Conservation (phyloP, 92 coral and sea anemone species). For the Porites cylindrica region DNA sequence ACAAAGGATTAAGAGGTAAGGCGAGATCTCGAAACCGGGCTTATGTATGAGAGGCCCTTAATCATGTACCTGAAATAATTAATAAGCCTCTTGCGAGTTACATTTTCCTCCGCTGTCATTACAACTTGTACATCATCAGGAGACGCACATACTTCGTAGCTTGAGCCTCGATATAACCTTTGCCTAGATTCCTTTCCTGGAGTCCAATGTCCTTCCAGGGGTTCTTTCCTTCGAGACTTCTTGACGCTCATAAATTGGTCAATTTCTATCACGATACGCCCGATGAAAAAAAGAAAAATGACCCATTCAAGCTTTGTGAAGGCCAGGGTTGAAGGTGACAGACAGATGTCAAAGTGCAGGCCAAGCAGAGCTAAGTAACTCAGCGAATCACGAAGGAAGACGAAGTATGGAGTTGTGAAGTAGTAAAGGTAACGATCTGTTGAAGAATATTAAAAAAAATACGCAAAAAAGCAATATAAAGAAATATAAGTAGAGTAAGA, state of each 20-base stretch:
- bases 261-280: conserved; percentile 39
- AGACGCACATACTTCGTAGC: neutral
- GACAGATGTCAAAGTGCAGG: conserved; percentile 56
- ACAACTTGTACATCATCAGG: neutral
- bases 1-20: too few species aligned
- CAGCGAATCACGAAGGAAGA: conserved; percentile 48
- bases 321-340: conserved; percentile 37
- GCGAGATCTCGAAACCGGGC: too few species aligned
- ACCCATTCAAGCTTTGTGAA: conserved; percentile 52
- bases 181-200: neutral
- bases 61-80: conserved; percentile 23
- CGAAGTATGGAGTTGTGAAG: conserved; percentile 67
- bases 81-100: neutral
- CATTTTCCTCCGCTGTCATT: neutral
- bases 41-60: too few species aligned
- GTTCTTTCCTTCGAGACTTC: conserved; percentile 19
- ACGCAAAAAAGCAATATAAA: too few species aligned
- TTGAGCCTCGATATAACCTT: neutral
- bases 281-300: conserved; percentile 62
- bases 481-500: too few species aligned
- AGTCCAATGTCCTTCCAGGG: too few species aligned
- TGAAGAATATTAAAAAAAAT: neutral
- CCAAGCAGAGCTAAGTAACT: conserved; percentile 59
- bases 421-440: conserved; percentile 44
- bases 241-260: conserved; percentile 40